phyloP scores from a whole-genome alignment of 2,797 vertebrate genomes.

The Enteromius unitaeniatus region DNA sequence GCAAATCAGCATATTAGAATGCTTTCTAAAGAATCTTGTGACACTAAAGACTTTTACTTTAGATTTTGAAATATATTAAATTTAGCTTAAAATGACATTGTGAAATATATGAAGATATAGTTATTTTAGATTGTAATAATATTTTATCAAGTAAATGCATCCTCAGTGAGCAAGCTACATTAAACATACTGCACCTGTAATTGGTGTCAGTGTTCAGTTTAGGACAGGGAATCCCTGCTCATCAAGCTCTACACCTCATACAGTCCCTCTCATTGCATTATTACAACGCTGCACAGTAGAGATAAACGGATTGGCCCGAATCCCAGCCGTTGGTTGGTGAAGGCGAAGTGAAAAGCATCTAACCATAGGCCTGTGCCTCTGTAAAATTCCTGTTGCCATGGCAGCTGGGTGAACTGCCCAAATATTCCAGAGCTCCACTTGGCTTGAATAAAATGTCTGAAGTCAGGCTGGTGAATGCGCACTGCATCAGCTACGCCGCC shows the following conservation, averaged over 20 bases:
- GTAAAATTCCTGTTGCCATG: conserved; percentile 87
- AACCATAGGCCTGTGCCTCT: conserved; percentile 82
- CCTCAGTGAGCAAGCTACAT: not conserved
- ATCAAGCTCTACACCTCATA: conserved; percentile 61
- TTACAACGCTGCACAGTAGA: conserved; percentile 71
- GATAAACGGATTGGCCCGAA: conserved; percentile 80
- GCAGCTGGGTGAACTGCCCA: conserved; percentile 86
- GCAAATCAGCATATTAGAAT: not conserved
- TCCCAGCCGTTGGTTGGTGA: conserved; percentile 78
- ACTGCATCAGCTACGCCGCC: conserved; percentile 45
- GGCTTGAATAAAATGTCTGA: conserved; percentile 61
- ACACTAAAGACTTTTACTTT: not conserved
- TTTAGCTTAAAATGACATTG: not conserved
- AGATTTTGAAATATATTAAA: not conserved
- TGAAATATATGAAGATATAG: not conserved
- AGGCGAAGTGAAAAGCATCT: conserved; percentile 77
- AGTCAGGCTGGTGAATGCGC: conserved; percentile 58
- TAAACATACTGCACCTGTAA: conserved; percentile 20
- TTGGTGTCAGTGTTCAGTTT: conserved; percentile 49
- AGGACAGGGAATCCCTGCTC: conserved; percentile 58
- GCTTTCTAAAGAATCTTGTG: not conserved
- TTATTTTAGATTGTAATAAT: not conserved
- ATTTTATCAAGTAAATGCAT: not conserved
- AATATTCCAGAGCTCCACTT: conserved; percentile 76
- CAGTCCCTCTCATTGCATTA: conserved; percentile 58